Base-by-base conservation (phyloP, 2,113 vertebrate genomes). In the Jaculus jaculus region DNA sequence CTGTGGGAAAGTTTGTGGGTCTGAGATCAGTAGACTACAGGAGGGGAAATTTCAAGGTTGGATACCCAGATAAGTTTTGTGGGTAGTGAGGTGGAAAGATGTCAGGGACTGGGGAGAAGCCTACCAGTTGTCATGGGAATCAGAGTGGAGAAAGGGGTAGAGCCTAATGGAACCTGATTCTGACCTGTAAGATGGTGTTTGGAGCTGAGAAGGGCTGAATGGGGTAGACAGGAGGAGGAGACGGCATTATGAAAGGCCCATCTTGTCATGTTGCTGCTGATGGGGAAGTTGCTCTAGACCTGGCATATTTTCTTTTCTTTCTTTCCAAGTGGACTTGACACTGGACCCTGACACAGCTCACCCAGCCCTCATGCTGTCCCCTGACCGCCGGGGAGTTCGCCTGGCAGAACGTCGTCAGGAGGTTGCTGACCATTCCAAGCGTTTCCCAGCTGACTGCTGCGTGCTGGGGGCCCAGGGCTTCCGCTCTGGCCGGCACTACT, bases 331-430 rank as follows among this genome's bases (percentile, higher is more conserved):
- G 39, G 97, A 98, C 58, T 69, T 99, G 84, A 99, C 97, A 23
- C 96, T 99, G 94, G 99, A 99, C 90, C 98, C 98, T 0, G 98
- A 98, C 89, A 99, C 99, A 0, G 99, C 99, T 71, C 98, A 99
- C 82, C 97, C 99, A 0, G 97, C 96, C 60, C 98, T 99, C 10
- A 98, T 95, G 30, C 94, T 99, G 75, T 99, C 99, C 58, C 98
- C 98, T 0, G 98, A 99, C 96, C 98, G 98, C 21, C 99, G 98
- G 85, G 98, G 98, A 28, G 99, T 99, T 75, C 98, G 98, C 28
- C 98, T 99, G 87, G 98, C 97, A 0, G 98, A 98, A 21, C 98
- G 98, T 37, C 96, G 98, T 12, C 98, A 98, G 90, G 98, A 99
- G n/a, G 97, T 98, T 0, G 98, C 98, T 0, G 98, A 99, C 65